phyloP scores from a whole-genome alignment of 2,797 vertebrate genomes.

The Mormyrops attenuatus region DNA sequence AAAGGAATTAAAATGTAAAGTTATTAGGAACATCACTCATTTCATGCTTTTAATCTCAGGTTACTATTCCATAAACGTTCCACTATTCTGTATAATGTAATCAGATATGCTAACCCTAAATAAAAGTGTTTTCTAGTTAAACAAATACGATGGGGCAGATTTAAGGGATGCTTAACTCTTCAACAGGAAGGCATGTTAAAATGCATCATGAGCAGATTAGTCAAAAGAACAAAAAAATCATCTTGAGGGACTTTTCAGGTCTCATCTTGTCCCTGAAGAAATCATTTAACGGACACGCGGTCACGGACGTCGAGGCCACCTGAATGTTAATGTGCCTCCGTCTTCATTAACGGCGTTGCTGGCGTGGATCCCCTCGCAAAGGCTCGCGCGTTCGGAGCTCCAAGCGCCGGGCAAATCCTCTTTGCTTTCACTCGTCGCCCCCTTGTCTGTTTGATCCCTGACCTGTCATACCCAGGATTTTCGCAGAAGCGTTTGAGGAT shows the following conservation, averaged over 20 bases:
- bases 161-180: background rate
- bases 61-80: background rate
- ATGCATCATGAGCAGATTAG: background rate
- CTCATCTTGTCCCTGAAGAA: conserved; percentile 39
- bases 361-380: conserved; percentile 42
- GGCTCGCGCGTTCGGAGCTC: conserved; percentile 23
- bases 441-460: background rate
- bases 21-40: background rate
- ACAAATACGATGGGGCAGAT: background rate
- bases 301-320: conserved; percentile 47
- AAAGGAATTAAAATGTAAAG: background rate
- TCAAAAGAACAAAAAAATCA: conserved; percentile 35
- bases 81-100: background rate
- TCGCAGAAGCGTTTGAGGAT: background rate
- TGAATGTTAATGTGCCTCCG: conserved; percentile 36
- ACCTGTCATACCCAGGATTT: background rate
- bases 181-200: background rate
- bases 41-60: background rate
- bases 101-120: background rate
- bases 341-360: conserved; percentile 50
- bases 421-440: conserved; percentile 36
- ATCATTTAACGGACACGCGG: conserved; percentile 50
- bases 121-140: background rate
- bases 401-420: conserved; percentile 35
- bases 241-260: conserved; percentile 26